Evolutionary conservation across 1,140 invertebrate genomes (phyloP).

Genomic region (Pachypeltis micranthus): DNA sequence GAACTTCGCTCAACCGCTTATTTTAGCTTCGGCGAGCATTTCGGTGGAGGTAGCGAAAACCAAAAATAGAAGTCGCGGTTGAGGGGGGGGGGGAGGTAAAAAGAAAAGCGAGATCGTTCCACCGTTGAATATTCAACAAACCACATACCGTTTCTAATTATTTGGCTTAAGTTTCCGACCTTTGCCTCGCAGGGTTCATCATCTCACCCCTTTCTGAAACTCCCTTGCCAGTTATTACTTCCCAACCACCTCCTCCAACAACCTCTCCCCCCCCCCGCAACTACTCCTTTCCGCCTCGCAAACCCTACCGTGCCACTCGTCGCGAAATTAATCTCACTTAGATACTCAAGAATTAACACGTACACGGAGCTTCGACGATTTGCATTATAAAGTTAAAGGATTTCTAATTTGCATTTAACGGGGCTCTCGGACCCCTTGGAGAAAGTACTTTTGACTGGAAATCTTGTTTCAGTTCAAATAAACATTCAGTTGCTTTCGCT

Average conservation of each 20-base stretch:
- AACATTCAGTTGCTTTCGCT: too few relatives aligned
- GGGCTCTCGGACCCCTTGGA: too few relatives aligned
- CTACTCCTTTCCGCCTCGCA: too few relatives aligned
- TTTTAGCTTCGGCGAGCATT: too few relatives aligned
- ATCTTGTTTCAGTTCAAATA: too few relatives aligned
- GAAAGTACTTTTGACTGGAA: too few relatives aligned
- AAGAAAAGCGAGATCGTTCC: not conserved
- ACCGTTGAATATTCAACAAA: conserved; percentile 4
- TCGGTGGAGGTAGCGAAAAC: too few relatives aligned
- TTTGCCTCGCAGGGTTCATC: not conserved
- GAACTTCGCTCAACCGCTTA: too few relatives aligned
- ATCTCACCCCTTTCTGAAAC: not conserved
- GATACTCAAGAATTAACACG: conserved; percentile 12
- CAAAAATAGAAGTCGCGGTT: too few relatives aligned
- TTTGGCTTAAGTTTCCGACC: conserved; percentile 1
- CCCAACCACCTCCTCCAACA: not conserved
- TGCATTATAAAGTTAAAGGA: conserved; percentile 3
- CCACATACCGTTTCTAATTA: conserved; percentile 8
- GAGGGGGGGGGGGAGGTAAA: too few relatives aligned
- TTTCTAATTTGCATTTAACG: conserved; percentile 5
- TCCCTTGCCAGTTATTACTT: not conserved
- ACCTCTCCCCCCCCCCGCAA: not conserved
- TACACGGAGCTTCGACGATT: not conserved
- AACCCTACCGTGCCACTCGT: too few relatives aligned
- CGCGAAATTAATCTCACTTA: conserved; percentile 13